Evolutionary conservation across 1,140 invertebrate genomes (phyloP), one percentile per base, ranked within the genome.

Genomic region (Monochamus saltuarius): DNA sequence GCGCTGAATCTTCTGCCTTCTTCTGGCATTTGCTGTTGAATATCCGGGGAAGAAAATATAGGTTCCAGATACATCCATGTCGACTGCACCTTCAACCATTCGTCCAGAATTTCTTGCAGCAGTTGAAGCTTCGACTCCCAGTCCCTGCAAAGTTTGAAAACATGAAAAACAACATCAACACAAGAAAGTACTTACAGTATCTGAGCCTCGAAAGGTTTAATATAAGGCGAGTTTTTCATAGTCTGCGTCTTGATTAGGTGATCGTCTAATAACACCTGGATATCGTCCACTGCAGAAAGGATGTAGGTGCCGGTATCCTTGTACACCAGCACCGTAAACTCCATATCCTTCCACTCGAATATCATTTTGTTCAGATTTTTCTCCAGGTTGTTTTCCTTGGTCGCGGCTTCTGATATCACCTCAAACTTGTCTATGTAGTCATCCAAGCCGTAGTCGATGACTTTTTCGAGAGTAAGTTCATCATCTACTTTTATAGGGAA

Each of bases 1-100:
- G 93, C 92, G 72, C 86, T 91, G 70, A 94, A 94, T 67, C 92
- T 82, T 49, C 95, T 83, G 13, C 93, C 94, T 80, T 95, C 92
- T 75, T 95, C 92, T 0, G 95, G 94, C 88, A 98, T 92, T 86
- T 92, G 90, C 62, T 89, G 87, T 79, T 98, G 96, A 76, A 99
- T 99, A 79, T 99, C 97, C 2, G 95, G 95, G 14, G 94, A 97
- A 3, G 92, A 92, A 77, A 99, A 98, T 66, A 99, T 97, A 1
- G 97, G 96, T 74, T 99, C 96, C 64, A 99, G 80, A 77, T 98
- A 98, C 81, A 97, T 90, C 95, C 96, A 99, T 1, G 93, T 97
- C 1, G 89, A 84, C 79, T 99, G 95, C 13, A 99, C 95, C 73
- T 94, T 93, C 6, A 98, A 75, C 95, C 95, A 98, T 72, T 96